Conservation (phyloP, 1,140 invertebrate genomes). For the Caenorhabditis latens region DNA sequence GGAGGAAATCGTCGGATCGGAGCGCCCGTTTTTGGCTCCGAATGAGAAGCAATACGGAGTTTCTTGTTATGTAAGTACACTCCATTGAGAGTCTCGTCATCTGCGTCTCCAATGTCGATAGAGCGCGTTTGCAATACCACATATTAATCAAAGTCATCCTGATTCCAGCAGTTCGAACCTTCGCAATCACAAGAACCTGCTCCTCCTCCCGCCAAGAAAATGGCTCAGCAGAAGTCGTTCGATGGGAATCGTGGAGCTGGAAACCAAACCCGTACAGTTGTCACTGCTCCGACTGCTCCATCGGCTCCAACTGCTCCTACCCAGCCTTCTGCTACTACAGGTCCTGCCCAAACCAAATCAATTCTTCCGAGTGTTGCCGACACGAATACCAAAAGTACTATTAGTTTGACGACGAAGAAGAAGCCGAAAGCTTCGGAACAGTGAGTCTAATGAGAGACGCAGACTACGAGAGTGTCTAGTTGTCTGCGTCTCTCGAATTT, state of each 20-base stretch:
- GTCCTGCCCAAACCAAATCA: no score
- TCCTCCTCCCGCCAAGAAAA: neutral
- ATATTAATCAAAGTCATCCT: no score
- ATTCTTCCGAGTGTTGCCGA: neutral
- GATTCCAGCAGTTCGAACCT: slow-evolving; percentile 1
- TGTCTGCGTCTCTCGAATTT: no score
- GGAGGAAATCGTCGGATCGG: neutral
- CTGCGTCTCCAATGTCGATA: no score
- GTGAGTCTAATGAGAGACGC: neutral
- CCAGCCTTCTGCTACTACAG: no score
- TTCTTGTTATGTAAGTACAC: slow-evolving; percentile 16
- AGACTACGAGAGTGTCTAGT: no score
- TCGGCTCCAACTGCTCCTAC: no score
- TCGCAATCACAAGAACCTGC: neutral
- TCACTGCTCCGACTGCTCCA: neutral
- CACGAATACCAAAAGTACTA: neutral
- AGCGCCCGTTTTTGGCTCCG: slow-evolving; percentile 26
- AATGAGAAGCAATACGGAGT: slow-evolving; percentile 33
- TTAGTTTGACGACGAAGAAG: neutral
- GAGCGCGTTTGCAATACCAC: no score
- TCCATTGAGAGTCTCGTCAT: no score
- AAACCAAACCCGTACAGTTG: neutral
- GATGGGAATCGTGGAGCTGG: neutral
- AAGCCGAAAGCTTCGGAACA: neutral
- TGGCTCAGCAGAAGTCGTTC: neutral